phyloP scores from a whole-genome alignment of 2,797 vertebrate species.

The Silurus aristotelis region DNA sequence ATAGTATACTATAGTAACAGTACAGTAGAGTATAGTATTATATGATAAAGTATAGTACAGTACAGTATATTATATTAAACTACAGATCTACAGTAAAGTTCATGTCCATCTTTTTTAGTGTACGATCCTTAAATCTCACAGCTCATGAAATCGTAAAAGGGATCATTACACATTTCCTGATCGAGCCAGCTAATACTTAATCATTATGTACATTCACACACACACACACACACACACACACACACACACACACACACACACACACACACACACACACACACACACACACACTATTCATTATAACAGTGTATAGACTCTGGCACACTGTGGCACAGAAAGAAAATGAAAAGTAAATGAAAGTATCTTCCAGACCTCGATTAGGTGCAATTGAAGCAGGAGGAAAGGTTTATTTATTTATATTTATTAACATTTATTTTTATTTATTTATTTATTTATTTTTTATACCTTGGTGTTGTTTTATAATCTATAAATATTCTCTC shows the following conservation, averaged over 20 bases:
- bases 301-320: not conserved
- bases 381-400: not conserved
- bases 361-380: conserved; percentile 7
- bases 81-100: not conserved
- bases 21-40: no score
- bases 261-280: conserved; percentile 6
- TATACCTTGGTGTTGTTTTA: no score
- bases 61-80: not conserved
- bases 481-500: no score
- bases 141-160: not conserved
- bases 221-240: not conserved
- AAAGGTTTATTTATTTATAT: not conserved
- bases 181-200: conserved; percentile 2
- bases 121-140: not conserved
- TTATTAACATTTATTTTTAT: not conserved
- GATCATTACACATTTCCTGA: not conserved
- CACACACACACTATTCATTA: not conserved
- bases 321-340: not conserved
- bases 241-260: conserved; percentile 15
- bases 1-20: no score
- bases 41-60: no score
- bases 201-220: not conserved
- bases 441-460: not conserved
- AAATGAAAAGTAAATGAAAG: conserved; percentile 11
- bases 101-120: not conserved